Conservation (phyloP, 2,888 invertebrate genomes). For the Plebejus melissa region DNA sequence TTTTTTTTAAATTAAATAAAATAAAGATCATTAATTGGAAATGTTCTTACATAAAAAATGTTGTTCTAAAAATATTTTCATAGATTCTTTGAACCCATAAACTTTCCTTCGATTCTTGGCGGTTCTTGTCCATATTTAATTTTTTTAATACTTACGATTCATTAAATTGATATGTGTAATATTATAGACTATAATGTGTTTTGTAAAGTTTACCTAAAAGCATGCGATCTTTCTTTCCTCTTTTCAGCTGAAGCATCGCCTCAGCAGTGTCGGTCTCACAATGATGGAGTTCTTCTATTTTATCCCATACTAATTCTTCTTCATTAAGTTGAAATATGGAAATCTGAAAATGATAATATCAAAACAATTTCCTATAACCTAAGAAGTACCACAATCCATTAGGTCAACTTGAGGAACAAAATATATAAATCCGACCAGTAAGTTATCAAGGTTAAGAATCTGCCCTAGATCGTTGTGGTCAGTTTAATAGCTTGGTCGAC, state of each 20-base stretch:
- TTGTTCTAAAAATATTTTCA: too few species aligned
- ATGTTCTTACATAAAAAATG: too few species aligned
- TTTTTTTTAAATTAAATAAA: too few species aligned
- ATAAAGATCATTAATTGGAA: too few species aligned
- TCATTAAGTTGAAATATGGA: slow-evolving; percentile 68
- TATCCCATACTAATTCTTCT: slow-evolving; percentile 80
- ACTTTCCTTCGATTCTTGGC: too few species aligned
- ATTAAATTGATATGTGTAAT: too few species aligned
- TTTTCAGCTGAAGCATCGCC: slow-evolving; percentile 88
- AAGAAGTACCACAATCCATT: background rate
- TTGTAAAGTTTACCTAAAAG: slow-evolving; percentile 80
- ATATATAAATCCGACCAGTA: background rate
- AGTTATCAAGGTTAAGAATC: background rate
- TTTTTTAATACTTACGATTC: too few species aligned
- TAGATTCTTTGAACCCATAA: too few species aligned
- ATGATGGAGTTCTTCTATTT: slow-evolving; percentile 80
- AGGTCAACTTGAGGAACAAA: background rate
- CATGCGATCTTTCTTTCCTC: slow-evolving; percentile 89
- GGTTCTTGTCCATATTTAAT: too few species aligned
- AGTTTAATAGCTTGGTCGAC: slow-evolving; percentile 11
- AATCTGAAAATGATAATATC: slow-evolving; percentile 45
- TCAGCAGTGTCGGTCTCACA: slow-evolving; percentile 86
- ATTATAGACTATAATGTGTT: too few species aligned
- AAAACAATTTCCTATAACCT: background rate
- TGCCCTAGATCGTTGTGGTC: background rate